These are phyloP conservation scores for Labia minor DNA, from an alignment of 2,888 invertebrate genomes.

Conservation along the genomic window DNA sequence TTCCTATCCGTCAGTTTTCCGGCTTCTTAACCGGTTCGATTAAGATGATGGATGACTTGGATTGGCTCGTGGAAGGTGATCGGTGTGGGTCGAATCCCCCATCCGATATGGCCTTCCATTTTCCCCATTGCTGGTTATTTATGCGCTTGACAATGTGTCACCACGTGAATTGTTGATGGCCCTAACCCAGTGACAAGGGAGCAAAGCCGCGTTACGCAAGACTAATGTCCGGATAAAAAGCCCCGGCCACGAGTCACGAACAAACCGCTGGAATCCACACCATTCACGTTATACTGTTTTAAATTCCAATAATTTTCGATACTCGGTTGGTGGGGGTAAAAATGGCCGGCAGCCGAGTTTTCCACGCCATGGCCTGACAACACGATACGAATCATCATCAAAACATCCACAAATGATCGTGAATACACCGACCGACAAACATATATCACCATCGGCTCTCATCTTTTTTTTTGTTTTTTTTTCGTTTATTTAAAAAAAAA, in stretches of 20 bases:
- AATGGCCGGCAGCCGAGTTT: background rate
- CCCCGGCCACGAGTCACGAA: background rate
- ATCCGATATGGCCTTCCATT: background rate
- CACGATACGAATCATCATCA: no score
- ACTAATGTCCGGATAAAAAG: constrained; percentile 13
- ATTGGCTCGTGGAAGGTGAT: no score
- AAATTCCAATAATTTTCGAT: constrained; percentile 5
- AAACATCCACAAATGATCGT: no score
- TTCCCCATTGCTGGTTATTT: background rate
- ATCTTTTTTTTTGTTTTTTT: no score
- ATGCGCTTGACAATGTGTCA: constrained; percentile 13
- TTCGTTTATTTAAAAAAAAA: no score
- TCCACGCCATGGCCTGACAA: no score
- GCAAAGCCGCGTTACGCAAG: background rate
- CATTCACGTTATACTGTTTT: constrained; percentile 4
- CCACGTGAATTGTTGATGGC: background rate
- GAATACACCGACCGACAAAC: no score
- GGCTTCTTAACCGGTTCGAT: no score
- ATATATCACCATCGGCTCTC: no score
- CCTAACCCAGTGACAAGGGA: background rate
- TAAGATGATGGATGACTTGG: no score
- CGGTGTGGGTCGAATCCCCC: background rate
- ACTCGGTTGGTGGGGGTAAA: background rate
- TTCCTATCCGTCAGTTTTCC: no score
- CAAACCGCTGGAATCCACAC: constrained; percentile 2